Evolutionary conservation across 2,113 vertebrate genomes (phyloP).

Genomic region (Percina caprodes): DNA sequence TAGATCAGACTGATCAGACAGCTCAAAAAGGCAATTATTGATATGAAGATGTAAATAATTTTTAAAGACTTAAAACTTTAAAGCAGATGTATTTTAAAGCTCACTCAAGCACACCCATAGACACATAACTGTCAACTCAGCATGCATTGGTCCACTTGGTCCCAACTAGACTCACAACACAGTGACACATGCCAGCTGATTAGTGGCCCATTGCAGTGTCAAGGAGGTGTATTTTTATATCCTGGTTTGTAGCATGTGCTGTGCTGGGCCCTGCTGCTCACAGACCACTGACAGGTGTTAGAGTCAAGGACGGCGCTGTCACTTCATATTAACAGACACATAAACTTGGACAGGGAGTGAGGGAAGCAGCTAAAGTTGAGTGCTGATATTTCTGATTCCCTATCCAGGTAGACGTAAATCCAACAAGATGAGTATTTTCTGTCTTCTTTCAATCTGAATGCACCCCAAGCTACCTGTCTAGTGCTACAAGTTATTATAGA

Average conservation of each 20-base stretch:
- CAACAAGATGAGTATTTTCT: slow-evolving; percentile 76
- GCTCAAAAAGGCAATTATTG: neutral
- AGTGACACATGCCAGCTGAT: slow-evolving; percentile 76
- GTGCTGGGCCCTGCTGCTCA: slow-evolving; percentile 69
- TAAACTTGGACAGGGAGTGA: slow-evolving; percentile 72
- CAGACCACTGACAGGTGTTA: slow-evolving; percentile 79
- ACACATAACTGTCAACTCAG: slow-evolving; percentile 43
- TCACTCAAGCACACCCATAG: neutral
- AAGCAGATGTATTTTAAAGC: neutral
- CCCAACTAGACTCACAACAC: slow-evolving; percentile 31
- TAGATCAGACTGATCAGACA: neutral
- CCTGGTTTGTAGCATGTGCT: slow-evolving; percentile 46
- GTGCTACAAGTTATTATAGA: slow-evolving; percentile 79
- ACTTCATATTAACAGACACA: slow-evolving; percentile 81
- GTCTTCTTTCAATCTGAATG: slow-evolving; percentile 76
- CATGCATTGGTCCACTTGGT: slow-evolving; percentile 39
- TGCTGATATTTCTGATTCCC: slow-evolving; percentile 77
- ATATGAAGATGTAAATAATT: neutral
- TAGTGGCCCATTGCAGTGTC: slow-evolving; percentile 73
- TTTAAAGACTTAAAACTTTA: no score
- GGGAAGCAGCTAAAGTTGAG: slow-evolving; percentile 59
- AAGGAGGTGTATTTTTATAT: slow-evolving; percentile 73
- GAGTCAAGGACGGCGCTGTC: slow-evolving; percentile 81
- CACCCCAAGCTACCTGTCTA: slow-evolving; percentile 67
- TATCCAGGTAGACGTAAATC: slow-evolving; percentile 78